A percentile compares a stretch with the other conserved stretches of the same genome.
Evolutionary conservation across 2,113 vertebrate genomes (phyloP).

Genomic region (Dicerorhinus sumatrensis): DNA sequence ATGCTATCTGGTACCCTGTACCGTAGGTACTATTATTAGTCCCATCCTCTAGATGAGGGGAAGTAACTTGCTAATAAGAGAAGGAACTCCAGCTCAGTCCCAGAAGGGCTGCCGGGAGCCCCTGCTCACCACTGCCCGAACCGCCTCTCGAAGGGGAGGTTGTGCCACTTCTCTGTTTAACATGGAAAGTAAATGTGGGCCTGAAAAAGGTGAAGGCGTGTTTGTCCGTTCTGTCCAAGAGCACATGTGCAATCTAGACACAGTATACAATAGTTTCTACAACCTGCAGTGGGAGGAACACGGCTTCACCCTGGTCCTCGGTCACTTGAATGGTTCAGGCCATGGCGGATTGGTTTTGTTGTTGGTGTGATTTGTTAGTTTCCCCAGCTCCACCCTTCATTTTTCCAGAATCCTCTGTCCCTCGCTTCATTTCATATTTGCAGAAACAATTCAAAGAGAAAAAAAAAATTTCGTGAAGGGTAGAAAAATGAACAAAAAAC

Average conservation of each 20-base stretch:
- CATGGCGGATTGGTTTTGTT: accelerated
- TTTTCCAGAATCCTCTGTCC: neutral
- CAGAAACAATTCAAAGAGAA: neutral
- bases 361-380: neutral
- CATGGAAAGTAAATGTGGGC: neutral
- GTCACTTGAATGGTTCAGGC: neutral
- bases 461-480: neutral
- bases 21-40: neutral
- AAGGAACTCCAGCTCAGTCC: neutral
- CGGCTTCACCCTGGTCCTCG: too few species aligned
- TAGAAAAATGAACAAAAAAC: neutral
- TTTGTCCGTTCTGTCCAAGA: neutral
- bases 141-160: accelerated
- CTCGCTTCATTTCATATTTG: neutral
- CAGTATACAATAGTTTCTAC: neutral
- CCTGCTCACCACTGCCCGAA: accelerated
- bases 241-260: accelerated
- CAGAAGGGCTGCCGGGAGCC: neutral
- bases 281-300: too few species aligned
- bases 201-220: neutral
- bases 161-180: neutral
- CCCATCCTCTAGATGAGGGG: neutral
- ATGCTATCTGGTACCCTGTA: neutral
- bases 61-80: neutral
- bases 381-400: neutral